Evolutionary conservation across 2,797 vertebrate species (phyloP).

Genomic region (Brotula barbata): DNA sequence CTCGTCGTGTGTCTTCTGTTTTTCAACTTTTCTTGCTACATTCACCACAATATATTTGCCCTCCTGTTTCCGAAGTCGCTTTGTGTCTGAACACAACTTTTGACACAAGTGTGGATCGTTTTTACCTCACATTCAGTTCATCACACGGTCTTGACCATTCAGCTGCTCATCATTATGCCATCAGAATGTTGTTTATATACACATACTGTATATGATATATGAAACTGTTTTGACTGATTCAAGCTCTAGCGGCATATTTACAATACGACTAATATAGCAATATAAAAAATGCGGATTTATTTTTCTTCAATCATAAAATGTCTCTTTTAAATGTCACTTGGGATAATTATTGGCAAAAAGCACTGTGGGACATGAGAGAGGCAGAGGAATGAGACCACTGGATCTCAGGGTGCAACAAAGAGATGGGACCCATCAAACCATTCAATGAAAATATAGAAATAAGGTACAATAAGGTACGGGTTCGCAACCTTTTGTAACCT

Average conservation of each 20-base stretch:
- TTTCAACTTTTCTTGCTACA: conserved; percentile 16
- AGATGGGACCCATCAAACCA: too few relatives aligned
- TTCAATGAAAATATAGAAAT: too few relatives aligned
- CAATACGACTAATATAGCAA: too few relatives aligned
- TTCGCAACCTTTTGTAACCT: too few relatives aligned
- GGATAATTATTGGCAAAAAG: too few relatives aligned
- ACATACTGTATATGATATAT: conserved; percentile 7
- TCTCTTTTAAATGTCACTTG: too few relatives aligned
- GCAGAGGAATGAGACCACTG: too few relatives aligned
- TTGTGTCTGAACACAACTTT: conserved; percentile 18
- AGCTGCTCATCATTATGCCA: conserved; percentile 19
- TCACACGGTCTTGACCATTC: conserved; percentile 12
- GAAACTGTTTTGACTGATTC: conserved; percentile 18
- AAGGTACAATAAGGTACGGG: too few relatives aligned
- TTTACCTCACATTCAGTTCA: conserved; percentile 20
- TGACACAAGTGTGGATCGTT: conserved; percentile 27
- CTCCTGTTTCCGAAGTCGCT: conserved; percentile 25
- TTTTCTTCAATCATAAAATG: too few relatives aligned
- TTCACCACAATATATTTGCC: conserved; percentile 38
- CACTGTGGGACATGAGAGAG: too few relatives aligned
- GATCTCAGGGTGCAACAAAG: too few relatives aligned
- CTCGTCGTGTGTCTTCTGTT: conserved; percentile 36
- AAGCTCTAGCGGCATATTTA: conserved; percentile 17
- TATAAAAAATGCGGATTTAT: too few relatives aligned
- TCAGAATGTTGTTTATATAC: conserved; percentile 12